Evolutionary conservation across 1,140 invertebrate genomes (phyloP).

Genomic region (Delia radicum): DNA sequence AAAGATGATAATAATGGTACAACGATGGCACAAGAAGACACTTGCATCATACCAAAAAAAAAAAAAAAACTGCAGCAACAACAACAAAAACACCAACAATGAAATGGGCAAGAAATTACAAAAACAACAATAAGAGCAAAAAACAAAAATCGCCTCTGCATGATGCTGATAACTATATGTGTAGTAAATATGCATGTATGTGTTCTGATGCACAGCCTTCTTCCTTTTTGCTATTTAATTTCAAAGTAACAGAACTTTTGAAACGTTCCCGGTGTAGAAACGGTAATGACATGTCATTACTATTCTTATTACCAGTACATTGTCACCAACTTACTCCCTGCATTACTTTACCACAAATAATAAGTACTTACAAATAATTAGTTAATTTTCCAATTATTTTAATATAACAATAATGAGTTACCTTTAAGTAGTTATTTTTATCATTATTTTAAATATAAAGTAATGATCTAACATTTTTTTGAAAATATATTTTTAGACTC

Average conservation of each 20-base stretch:
- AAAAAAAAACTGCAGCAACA: constrained; percentile 22
- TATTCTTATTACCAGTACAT: too few species aligned
- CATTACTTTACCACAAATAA: too few species aligned
- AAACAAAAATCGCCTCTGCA: neutral
- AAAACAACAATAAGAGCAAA: constrained; percentile 24
- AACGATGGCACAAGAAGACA: constrained; percentile 26
- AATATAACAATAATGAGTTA: too few species aligned
- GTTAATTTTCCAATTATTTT: too few species aligned
- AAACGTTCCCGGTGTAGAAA: too few species aligned
- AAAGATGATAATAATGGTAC: constrained; percentile 9
- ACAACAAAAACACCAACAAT: neutral
- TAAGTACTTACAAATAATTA: too few species aligned
- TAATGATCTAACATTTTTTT: too few species aligned
- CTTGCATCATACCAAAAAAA: constrained; percentile 18
- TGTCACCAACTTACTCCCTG: too few species aligned
- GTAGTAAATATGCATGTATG: neutral
- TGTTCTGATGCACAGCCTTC: constrained; percentile 11
- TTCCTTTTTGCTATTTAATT: constrained; percentile 20
- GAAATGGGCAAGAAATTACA: constrained; percentile 23
- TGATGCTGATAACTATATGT: constrained; percentile 26
- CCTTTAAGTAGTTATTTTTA: too few species aligned
- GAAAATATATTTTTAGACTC: too few species aligned
- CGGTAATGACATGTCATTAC: too few species aligned
- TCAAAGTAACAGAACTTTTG: constrained; percentile 29
- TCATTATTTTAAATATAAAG: too few species aligned